These are phyloP conservation scores for Epinotia nisella DNA, from an alignment of 2,888 invertebrate genomes.

Conservation along the genomic window DNA sequence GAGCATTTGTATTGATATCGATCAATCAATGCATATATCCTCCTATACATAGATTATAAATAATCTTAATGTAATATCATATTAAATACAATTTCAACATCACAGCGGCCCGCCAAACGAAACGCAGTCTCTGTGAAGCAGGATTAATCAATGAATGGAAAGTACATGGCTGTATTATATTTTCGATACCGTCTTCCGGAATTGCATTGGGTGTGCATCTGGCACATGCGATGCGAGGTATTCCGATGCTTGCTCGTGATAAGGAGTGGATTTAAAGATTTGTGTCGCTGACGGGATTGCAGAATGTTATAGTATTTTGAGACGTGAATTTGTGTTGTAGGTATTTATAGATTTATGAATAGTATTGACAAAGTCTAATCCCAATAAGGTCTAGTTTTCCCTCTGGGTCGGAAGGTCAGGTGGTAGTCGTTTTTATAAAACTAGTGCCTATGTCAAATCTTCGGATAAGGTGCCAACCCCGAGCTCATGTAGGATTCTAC, in stretches of 20 bases:
- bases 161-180: conserved; percentile 56
- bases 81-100: not conserved
- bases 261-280: conserved; percentile 26
- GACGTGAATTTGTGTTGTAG: not conserved
- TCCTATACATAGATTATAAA: too few relatives aligned
- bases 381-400: too few relatives aligned
- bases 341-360: not conserved
- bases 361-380: too few relatives aligned
- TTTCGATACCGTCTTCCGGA: conserved; percentile 59
- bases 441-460: too few relatives aligned
- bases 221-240: conserved; percentile 47
- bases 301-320: conserved; percentile 1
- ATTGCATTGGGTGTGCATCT: conserved; percentile 62
- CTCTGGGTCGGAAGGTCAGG: too few relatives aligned
- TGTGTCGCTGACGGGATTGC: conserved; percentile 17
- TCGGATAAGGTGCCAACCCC: too few relatives aligned
- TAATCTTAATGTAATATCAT: not conserved
- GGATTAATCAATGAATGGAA: conserved; percentile 51
- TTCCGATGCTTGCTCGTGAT: conserved; percentile 21
- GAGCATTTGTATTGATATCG: too few relatives aligned
- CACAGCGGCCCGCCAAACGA: conserved; percentile 42
- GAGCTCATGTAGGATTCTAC: too few relatives aligned
- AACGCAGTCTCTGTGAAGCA: conserved; percentile 51
- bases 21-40: too few relatives aligned
- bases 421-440: too few relatives aligned